Evolutionary conservation across 2,113 vertebrate species (phyloP).

Genomic region (Ophthalmolycus amberensis): DNA sequence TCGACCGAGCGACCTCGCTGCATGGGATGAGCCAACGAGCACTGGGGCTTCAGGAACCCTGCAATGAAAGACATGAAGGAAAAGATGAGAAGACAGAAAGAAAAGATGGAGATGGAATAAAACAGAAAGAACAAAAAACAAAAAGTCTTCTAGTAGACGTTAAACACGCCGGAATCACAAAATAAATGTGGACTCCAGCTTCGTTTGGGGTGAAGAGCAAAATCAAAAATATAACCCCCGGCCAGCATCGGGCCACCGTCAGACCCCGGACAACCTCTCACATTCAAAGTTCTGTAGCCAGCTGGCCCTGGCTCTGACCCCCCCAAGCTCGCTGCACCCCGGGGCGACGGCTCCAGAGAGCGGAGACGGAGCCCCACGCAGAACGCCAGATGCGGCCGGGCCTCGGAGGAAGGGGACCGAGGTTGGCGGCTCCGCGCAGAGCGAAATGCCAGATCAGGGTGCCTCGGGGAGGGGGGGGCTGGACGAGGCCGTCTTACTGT

Average conservation of each 20-base stretch:
- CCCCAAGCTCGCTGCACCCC: conserved; percentile 25
- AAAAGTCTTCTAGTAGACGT: no score
- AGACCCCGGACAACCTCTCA: conserved; percentile 64
- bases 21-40: conserved; percentile 84
- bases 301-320: conserved; percentile 32
- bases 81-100: not conserved
- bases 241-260: not conserved
- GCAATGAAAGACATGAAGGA: conserved; percentile 8
- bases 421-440: conserved; percentile 20
- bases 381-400: not conserved
- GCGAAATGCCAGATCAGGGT: conserved; percentile 73
- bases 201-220: conserved; percentile 17
- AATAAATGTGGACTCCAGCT: not conserved
- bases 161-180: no score
- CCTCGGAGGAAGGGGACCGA: conserved; percentile 12
- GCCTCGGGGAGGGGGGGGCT: conserved; percentile 49
- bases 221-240: not conserved
- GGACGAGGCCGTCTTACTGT: conserved; percentile 68
- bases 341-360: conserved; percentile 12
- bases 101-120: no score
- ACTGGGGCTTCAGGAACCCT: conserved; percentile 89
- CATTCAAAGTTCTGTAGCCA: conserved; percentile 61
- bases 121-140: no score
- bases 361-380: not conserved
- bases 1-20: conserved; percentile 82